Percentiles rank a stretch among this genome's conserved stretches.
phyloP scores from a whole-genome alignment of 2,113 vertebrate species.

The Cyanoliseus patagonus region DNA sequence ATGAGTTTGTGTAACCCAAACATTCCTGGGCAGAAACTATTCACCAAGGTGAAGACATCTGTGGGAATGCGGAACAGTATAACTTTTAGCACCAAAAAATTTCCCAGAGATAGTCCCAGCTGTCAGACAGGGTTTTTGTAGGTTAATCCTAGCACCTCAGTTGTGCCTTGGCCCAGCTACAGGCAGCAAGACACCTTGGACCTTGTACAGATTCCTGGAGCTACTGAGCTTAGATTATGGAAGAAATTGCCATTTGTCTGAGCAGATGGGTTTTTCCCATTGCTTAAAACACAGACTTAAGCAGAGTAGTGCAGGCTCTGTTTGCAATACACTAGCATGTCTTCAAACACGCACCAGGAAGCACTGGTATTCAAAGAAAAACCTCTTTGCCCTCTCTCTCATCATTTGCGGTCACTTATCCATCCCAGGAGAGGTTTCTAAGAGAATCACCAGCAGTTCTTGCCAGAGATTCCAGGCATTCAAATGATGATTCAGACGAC shows the following conservation, averaged over 20 bases:
- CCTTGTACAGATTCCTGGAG: neutral
- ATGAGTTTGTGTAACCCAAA: neutral
- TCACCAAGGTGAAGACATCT: neutral
- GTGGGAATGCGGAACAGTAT: neutral
- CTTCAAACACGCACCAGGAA: neutral
- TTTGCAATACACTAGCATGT: neutral
- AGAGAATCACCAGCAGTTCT: neutral
- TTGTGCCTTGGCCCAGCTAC: neutral
- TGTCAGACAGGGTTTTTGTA: neutral
- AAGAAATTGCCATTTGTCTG: neutral
- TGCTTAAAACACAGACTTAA: neutral
- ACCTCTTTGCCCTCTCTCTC: neutral
- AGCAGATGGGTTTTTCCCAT: neutral
- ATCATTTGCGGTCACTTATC: neutral
- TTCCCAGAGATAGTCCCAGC: neutral
- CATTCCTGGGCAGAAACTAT: neutral
- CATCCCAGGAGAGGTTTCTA: neutral
- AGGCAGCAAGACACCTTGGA: neutral
- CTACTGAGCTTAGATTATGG: neutral
- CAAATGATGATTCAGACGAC: neutral
- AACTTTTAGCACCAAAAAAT: neutral
- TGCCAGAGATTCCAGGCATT: neutral
- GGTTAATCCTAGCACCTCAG: neutral
- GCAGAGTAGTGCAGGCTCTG: neutral
- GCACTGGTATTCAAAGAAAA: neutral